These are phyloP conservation scores for Isotomurus palustris DNA, from an alignment of 2,888 invertebrate genomes.

Conservation along the genomic window DNA sequence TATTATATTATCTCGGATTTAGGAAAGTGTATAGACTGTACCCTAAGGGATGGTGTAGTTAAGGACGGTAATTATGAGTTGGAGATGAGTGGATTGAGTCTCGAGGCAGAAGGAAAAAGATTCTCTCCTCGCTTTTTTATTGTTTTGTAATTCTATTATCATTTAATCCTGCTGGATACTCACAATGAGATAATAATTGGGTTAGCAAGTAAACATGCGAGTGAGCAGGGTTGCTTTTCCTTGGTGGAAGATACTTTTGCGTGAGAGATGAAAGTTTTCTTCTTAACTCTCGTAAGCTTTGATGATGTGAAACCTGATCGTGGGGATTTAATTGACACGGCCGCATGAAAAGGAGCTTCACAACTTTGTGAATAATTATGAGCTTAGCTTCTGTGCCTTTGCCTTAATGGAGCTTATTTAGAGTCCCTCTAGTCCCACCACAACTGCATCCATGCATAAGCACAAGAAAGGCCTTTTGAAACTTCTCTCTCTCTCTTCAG, in stretches of 20 bases:
- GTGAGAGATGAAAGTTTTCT: no score
- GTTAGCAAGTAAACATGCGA: neutral
- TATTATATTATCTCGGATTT: no score
- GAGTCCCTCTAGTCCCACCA: no score
- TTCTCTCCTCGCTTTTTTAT: no score
- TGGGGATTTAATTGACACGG: constrained; percentile 8
- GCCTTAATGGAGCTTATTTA: constrained; percentile 6
- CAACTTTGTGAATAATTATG: constrained; percentile 5
- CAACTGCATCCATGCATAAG: no score
- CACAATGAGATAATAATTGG: neutral
- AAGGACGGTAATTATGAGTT: constrained; percentile 1
- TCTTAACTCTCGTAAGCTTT: no score
- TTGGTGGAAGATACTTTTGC: no score
- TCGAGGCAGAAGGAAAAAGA: no score
- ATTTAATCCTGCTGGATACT: neutral
- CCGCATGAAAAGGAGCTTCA: constrained; percentile 3
- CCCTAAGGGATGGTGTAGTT: no score
- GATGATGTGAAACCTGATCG: neutral
- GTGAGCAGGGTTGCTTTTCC: neutral
- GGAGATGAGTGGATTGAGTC: constrained; percentile 1
- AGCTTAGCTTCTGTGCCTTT: constrained; percentile 10
- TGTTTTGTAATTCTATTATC: neutral
- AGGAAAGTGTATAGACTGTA: no score
- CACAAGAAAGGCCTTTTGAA: no score
- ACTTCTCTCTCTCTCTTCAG: no score